Base-by-base conservation (phyloP, 2,888 invertebrate species). In the Bibio marci region DNA sequence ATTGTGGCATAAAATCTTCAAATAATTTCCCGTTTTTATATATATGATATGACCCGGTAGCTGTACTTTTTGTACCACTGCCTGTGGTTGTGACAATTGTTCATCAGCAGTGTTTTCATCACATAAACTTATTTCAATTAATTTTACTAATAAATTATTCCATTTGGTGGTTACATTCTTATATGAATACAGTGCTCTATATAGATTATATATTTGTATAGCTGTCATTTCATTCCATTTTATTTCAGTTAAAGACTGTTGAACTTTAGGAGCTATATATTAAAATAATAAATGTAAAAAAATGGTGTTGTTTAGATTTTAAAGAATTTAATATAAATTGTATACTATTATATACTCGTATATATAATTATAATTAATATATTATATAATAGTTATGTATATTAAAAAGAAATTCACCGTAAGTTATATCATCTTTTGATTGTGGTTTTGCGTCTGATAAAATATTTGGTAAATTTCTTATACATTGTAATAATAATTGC, bases 251-350 rank as follows among this genome's bases (percentile, higher is more conserved):
- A 78, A 65, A 39, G 58, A 55, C 41, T 70, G 61, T 19, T 66
- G 65, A 41, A 87, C 66, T 67, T 80, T 83, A 43, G 79, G 82
- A 30, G 88, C 86, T 82, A 55, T 45, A 71, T 22, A n/a, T n/a
- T n/a, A n/a, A n/a, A n/a, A n/a, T n/a, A n/a, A n/a, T n/a, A n/a
- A n/a, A n/a, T n/a, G n/a, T n/a, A n/a, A n/a, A n/a, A n/a, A n/a
- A n/a, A n/a, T n/a, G n/a, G n/a, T n/a, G n/a, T n/a, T n/a, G n/a
- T n/a, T n/a, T n/a, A n/a, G n/a, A n/a, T n/a, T n/a, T n/a, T n/a
- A n/a, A n/a, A n/a, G n/a, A n/a, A n/a, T n/a, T n/a, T n/a, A n/a
- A n/a, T n/a, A n/a, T n/a, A n/a, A n/a, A n/a, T n/a, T n/a, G n/a
- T n/a, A n/a, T n/a, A n/a, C n/a, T n/a, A n/a, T n/a, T n/a, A n/a